Percentiles rank a stretch among this genome's conserved stretches.
Conservation (phyloP, 2,888 invertebrate genomes). For the Orthonychiurus folsomi region DNA sequence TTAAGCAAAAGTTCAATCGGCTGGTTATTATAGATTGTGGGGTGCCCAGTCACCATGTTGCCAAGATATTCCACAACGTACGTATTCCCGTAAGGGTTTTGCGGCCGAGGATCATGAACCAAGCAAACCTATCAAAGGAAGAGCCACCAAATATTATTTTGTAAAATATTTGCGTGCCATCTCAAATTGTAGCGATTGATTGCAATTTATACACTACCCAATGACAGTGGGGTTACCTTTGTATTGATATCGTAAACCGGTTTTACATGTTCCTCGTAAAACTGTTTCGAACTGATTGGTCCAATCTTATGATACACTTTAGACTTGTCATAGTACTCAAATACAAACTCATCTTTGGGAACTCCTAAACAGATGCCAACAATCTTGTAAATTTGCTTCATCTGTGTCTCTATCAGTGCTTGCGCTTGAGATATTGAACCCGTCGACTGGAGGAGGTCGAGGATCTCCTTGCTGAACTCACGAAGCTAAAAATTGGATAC, state of each 20-base stretch:
- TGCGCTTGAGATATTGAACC: conserved; percentile 57
- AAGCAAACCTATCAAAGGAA: conserved; percentile 59
- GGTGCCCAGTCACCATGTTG: conserved; percentile 73
- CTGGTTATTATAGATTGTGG: conserved; percentile 79
- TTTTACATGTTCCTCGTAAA: conserved; percentile 69
- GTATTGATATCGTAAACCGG: conserved; percentile 70
- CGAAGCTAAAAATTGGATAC: conserved; percentile 53
- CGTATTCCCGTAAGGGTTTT: conserved; percentile 65
- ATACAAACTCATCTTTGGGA: conserved; percentile 68
- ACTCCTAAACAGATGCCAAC: conserved; percentile 76
- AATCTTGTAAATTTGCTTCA: conserved; percentile 67
- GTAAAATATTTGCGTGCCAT: conserved; percentile 3
- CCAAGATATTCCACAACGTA: conserved; percentile 81
- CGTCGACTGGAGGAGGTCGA: conserved; percentile 55
- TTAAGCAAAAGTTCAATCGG: conserved; percentile 67
- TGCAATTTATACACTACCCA: conserved; percentile 9
- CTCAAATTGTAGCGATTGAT: conserved; percentile 8
- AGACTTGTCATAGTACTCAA: conserved; percentile 75
- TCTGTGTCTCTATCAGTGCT: conserved; percentile 57
- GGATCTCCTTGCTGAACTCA: conserved; percentile 57
- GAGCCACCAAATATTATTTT: neutral
- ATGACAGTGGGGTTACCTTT: conserved; percentile 55
- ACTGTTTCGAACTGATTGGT: conserved; percentile 64
- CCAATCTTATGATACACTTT: conserved; percentile 67
- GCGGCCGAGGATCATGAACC: conserved; percentile 72